Evolutionary conservation across 2,797 vertebrate genomes (phyloP).

Genomic region (Astyanax mexicanus): DNA sequence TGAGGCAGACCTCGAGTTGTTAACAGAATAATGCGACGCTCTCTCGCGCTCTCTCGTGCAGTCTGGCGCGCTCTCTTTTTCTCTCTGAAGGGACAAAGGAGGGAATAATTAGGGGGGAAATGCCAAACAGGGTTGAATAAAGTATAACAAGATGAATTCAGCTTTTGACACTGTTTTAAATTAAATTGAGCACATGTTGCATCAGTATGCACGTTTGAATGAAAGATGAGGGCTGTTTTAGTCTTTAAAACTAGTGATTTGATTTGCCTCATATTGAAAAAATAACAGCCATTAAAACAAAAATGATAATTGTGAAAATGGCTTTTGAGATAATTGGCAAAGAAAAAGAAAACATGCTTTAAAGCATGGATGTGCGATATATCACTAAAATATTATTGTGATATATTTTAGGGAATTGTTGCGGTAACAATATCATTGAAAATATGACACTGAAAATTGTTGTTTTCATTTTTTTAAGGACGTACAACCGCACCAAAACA

Average conservation of each 20-base stretch:
- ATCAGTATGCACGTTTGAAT: slow-evolving; percentile 34
- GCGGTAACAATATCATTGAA: no score
- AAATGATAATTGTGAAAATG: slow-evolving; percentile 63
- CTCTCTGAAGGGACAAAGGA: slow-evolving; percentile 54
- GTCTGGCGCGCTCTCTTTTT: slow-evolving; percentile 1
- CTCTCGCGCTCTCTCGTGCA: not conserved
- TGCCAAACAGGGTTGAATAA: slow-evolving; percentile 43
- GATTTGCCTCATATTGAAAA: slow-evolving; percentile 53
- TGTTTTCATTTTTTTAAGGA: no score
- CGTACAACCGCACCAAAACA: no score
- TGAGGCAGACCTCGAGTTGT: slow-evolving; percentile 67
- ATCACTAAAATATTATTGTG: no score
- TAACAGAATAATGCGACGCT: slow-evolving; percentile 66
- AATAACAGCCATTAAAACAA: slow-evolving; percentile 58
- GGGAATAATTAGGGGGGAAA: slow-evolving; percentile 59
- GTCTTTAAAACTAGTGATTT: slow-evolving; percentile 37
- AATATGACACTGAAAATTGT: no score
- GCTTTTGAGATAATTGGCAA: slow-evolving; percentile 48
- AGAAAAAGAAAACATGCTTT: no score
- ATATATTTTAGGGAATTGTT: no score
- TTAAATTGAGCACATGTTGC: slow-evolving; percentile 32
- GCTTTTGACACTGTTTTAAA: slow-evolving; percentile 34
- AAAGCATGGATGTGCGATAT: no score
- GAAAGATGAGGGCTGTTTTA: slow-evolving; percentile 18
- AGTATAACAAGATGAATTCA: slow-evolving; percentile 1